Evolutionary conservation across 2,797 vertebrate genomes (phyloP), one percentile per base, ranked within the genome.

Genomic region (Oophaga sylvatica): DNA sequence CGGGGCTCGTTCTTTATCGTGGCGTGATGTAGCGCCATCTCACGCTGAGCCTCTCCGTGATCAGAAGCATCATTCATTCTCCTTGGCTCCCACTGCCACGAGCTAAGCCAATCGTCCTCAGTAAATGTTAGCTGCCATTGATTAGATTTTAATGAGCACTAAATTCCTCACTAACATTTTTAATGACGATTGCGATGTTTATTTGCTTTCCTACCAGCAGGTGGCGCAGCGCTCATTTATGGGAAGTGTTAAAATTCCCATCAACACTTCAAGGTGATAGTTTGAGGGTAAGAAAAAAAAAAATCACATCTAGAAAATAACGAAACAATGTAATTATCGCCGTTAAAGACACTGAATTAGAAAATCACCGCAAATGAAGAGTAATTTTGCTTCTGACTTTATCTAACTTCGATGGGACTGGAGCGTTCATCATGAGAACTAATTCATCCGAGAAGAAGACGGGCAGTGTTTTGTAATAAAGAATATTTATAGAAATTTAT

Each of bases 121-220:
- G 82, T 76, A 84, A 84, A 84, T 84, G 82, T 84, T 84, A 84
- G 70, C 70, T 15, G 56, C 57, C 68, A 84, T 76, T 84, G 82
- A 84, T 85, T 85, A 62, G 71, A 78, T 65, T 85, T 85, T 85
- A 77, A 85, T 85, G 75, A 85, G 83, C 83, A 78, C 83, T 85
- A 77, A 85, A 84, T 84, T 60, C 82, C 26, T 53, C 67, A 48
- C 82, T 76, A 84, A 76, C 57, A 17, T 75, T 41, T 62, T 26
- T 84, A 84, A 76, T 22, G 53, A 60, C 53, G 29, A 12, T 63
- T 62, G 70, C 29, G 1, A 12, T 48, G 70, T 76, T 48, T 63
- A 7, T 68, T 82, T 29, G 10, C 45, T 31, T 20, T 29, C 26
- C 17, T 62, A 48, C 82, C 82, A 87, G 80, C 81, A 87, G 86